phyloP scores from a whole-genome alignment of 2,797 vertebrate genomes.

The Triplophysa bombifrons region DNA sequence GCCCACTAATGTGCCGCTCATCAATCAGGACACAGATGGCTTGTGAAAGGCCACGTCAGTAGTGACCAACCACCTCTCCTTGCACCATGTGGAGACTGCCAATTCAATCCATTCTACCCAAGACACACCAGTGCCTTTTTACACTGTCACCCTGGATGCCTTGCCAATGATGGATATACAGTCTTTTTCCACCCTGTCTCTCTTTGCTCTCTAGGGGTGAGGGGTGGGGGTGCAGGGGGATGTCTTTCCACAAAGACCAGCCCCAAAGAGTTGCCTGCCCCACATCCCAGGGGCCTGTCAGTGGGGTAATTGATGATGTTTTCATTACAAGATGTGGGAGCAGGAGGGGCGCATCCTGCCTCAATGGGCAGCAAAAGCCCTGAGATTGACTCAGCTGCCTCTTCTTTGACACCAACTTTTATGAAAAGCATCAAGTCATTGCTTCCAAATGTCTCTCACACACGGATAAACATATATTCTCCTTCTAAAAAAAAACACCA shows the following conservation, averaged over 20 bases:
- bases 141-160: slow-evolving; percentile 65
- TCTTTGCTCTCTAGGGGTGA: slow-evolving; percentile 52
- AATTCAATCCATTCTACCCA: slow-evolving; percentile 63
- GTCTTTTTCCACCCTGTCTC: slow-evolving; percentile 57
- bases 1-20: slow-evolving; percentile 55
- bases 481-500: slow-evolving; percentile 35
- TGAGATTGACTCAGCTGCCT: slow-evolving; percentile 85
- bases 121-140: slow-evolving; percentile 64
- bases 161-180: slow-evolving; percentile 74
- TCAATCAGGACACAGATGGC: slow-evolving; percentile 80
- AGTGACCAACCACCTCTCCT: slow-evolving; percentile 65
- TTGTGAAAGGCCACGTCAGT: slow-evolving; percentile 72
- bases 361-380: slow-evolving; percentile 70
- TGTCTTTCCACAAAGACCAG: slow-evolving; percentile 81
- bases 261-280: slow-evolving; percentile 81
- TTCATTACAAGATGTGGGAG: slow-evolving; percentile 90
- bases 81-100: slow-evolving; percentile 62
- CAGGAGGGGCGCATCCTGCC: slow-evolving; percentile 71
- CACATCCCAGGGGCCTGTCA: slow-evolving; percentile 84
- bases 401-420: slow-evolving; percentile 79
- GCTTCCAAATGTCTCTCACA: slow-evolving; percentile 72
- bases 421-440: slow-evolving; percentile 78
- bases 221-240: slow-evolving; percentile 55
- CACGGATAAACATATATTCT: slow-evolving; percentile 39
- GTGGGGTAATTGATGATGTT: slow-evolving; percentile 91